phyloP scores from a whole-genome alignment of 2,888 invertebrate species.

The Synanthedon vespiformis region DNA sequence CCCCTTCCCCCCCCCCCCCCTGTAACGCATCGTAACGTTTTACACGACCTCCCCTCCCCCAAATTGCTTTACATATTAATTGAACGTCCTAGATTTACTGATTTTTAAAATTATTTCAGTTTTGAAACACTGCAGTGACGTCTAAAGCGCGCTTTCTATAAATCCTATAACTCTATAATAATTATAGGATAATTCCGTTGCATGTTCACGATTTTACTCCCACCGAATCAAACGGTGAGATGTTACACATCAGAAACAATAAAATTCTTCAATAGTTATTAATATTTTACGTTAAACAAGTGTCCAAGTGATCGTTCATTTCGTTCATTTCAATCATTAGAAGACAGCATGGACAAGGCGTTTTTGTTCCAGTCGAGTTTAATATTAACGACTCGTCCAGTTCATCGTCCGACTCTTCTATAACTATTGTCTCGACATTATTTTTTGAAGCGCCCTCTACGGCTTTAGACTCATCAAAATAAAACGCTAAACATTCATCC shows the following conservation, averaged over 20 bases:
- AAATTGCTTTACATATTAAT: too few relatives aligned
- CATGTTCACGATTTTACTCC: too few relatives aligned
- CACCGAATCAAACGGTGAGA: too few relatives aligned
- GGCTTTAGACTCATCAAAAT: conserved; percentile 54
- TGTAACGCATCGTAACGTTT: too few relatives aligned
- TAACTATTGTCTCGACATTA: conserved; percentile 24
- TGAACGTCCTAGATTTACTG: too few relatives aligned
- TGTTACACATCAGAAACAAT: background rate
- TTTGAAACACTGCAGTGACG: too few relatives aligned
- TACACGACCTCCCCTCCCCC: too few relatives aligned
- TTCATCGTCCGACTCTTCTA: conserved; percentile 34
- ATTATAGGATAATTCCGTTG: too few relatives aligned
- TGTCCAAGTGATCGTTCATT: conserved; percentile 74
- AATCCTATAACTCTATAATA: too few relatives aligned
- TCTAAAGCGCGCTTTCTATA: too few relatives aligned
- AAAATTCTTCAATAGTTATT: background rate
- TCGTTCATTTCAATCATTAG: conserved; percentile 52
- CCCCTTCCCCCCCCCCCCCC: too few relatives aligned
- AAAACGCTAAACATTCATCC: conserved; percentile 60
- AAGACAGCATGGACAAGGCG: conserved; percentile 74
- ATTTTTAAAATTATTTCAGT: too few relatives aligned
- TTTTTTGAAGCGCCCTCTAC: conserved; percentile 30
- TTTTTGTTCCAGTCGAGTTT: conserved; percentile 56
- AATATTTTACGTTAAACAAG: conserved; percentile 23
- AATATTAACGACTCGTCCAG: conserved; percentile 42